Base-by-base conservation (phyloP, 2,888 invertebrate species). In the Xiphydria camelus region DNA sequence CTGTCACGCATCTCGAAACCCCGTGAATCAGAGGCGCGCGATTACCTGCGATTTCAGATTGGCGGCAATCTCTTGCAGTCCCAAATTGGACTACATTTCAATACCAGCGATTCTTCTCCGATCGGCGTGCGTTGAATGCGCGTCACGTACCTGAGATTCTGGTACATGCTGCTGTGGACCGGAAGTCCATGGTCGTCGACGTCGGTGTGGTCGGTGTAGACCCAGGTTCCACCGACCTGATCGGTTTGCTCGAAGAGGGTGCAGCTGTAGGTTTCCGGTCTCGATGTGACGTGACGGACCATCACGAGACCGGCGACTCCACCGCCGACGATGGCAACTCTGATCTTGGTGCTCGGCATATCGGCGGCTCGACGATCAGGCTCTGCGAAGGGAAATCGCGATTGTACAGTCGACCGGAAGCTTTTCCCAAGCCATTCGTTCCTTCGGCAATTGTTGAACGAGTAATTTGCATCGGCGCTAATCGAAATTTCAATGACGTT, bases 121-220 rank as follows among this genome's bases (percentile, higher is more conserved):
- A n/a, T n/a, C n/a, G n/a, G n/a, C n/a, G n/a, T n/a, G n/a, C n/a
- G n/a, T n/a, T n/a, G n/a, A n/a, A n/a, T n/a, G n/a, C n/a, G n/a
- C n/a, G n/a, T n/a, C n/a, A n/a, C 71, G 75, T 70, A 94, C 94
- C 86, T 87, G 49, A 95, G 80, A 66, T 88, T 88, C 67, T 88
- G 84, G 69, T 96, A 96, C 92, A 95, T 94, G 78, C 93, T 91
- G 46, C 93, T 89, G 68, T 93, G 93, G 7, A 94, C 83, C 1
- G 89, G 88, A 40, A 88, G 79, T 0, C 91, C 91, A 69, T 87
- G 83, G 65, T 86, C 81, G 62, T 92, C 89, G 15, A 78, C 80
- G 2, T 88, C 91, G 1, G 84, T 83, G 39, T 83, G 77, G 51
- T 91, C 88, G 0, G 89, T 90, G 68, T 91, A 94, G 0, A 91